Evolutionary conservation across 2,113 vertebrate species (phyloP), one percentile per base, ranked within the genome.

Genomic region (Corythornis madagascariensis): DNA sequence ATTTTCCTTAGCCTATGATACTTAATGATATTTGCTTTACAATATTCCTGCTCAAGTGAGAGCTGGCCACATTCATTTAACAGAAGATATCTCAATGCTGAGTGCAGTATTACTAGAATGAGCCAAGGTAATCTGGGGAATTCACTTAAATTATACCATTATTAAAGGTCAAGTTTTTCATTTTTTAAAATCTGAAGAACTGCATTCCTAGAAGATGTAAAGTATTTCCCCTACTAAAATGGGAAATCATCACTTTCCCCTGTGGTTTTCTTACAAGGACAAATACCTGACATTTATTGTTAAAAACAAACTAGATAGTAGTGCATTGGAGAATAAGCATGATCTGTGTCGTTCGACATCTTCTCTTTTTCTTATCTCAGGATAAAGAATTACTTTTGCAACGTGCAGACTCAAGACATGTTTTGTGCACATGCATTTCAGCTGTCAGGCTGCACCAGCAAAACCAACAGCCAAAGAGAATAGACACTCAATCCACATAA

Each of bases 31-130:
- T 89, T 95, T 94, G 16, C 31, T 92, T 95, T 94, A 86, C 26
- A 82, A 38, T 95, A 88, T 94, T 93, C 91, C 59, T 92, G 31
- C 87, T 83, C 71, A 97, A 89, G 53, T 86, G 77, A 89, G 65
- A 93, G 67, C 83, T 60, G 89, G 35, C 67, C 63, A 48, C 45
- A 83, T 59, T 96, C 83, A 93, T 94, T 96, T 94, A 75, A 95
- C 73, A 50, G 9, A 75, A 74, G 55, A 42, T 86, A 91, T 79
- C 93, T 96, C 78, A 83, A 42, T 59, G 78, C 25, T 66, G 59
- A 93, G 60, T 86, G 40, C 21, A 66, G 66, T 96, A 48, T 66
- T 79, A 86, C 52, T 87, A 53, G 63, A 91, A 84, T 60, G 94
- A 88, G 78, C 31, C 29, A 56, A 69, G 67, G 53, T 48, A 94